Percentiles rank a stretch among this genome's conserved stretches.
Evolutionary conservation across 2,888 invertebrate species (phyloP).

Genomic region (Apamea anceps): DNA sequence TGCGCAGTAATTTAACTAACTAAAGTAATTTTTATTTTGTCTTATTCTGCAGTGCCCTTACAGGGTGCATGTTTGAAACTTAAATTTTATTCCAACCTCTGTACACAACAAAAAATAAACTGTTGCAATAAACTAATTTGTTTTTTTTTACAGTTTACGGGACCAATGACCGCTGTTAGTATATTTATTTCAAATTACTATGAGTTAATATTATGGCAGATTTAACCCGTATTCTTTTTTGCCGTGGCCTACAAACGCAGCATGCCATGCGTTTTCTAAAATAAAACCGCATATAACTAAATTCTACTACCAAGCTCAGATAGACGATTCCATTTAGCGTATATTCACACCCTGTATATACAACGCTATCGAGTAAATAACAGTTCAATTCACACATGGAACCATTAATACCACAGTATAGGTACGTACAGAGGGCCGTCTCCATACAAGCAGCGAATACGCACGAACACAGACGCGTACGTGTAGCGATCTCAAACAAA

Average conservation of each 20-base stretch:
- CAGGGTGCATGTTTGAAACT: too few relatives aligned
- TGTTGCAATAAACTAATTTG: too few relatives aligned
- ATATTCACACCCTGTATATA: slow-evolving; percentile 11
- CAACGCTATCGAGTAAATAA: slow-evolving; percentile 46
- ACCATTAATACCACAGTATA: slow-evolving; percentile 30
- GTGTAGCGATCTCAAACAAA: not conserved
- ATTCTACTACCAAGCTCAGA: not conserved
- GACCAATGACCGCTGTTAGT: not conserved
- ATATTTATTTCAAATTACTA: not conserved
- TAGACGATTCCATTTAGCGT: not conserved
- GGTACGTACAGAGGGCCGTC: not conserved
- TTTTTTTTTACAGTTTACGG: not conserved
- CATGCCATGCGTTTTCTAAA: not conserved
- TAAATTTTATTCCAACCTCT: too few relatives aligned
- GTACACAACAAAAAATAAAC: too few relatives aligned
- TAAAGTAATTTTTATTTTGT: too few relatives aligned
- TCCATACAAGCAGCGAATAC: not conserved
- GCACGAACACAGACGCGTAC: not conserved
- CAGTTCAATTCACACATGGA: slow-evolving; percentile 49
- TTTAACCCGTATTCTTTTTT: not conserved
- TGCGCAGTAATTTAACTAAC: not conserved
- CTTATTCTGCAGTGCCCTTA: too few relatives aligned
- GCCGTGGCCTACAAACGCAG: not conserved
- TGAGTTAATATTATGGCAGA: not conserved
- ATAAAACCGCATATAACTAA: not conserved